These are phyloP conservation scores for Euura lappo DNA, from an alignment of 1,140 invertebrate species.

Conservation along the genomic window DNA sequence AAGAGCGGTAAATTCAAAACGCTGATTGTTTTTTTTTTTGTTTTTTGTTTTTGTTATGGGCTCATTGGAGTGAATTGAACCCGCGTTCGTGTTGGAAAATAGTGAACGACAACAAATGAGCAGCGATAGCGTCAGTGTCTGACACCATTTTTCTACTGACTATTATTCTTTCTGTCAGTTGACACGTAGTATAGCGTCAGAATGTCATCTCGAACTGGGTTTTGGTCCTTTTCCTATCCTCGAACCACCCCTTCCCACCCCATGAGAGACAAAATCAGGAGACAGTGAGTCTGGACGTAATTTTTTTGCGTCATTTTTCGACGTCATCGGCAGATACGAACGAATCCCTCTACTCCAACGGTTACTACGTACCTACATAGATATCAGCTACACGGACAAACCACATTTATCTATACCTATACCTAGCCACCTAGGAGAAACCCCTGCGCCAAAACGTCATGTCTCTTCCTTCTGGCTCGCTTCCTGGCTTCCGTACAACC, in stretches of 20 bases:
- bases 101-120: background rate
- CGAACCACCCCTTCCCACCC: background rate
- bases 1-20: too few species aligned
- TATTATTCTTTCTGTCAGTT: slow-evolving; percentile 3
- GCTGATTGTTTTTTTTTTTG: too few species aligned
- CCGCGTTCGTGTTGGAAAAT: too few species aligned
- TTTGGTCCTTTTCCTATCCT: too few species aligned
- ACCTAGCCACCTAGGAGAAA: slow-evolving; percentile 16
- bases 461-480: slow-evolving; percentile 26
- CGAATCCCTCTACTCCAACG: slow-evolving; percentile 9
- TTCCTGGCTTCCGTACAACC: slow-evolving; percentile 47
- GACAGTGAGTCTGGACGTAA: slow-evolving; percentile 50
- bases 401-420: background rate
- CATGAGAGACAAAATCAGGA: slow-evolving; percentile 19
- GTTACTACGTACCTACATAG: background rate
- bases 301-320: slow-evolving; percentile 59
- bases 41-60: too few species aligned
- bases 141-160: background rate
- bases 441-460: slow-evolving; percentile 34
- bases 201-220: too few species aligned
- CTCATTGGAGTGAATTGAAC: too few species aligned
- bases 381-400: background rate
- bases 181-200: background rate
- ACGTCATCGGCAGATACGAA: slow-evolving; percentile 58
- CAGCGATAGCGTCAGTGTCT: background rate